Conservation (phyloP, 2,113 vertebrate species). For the Passer domesticus region DNA sequence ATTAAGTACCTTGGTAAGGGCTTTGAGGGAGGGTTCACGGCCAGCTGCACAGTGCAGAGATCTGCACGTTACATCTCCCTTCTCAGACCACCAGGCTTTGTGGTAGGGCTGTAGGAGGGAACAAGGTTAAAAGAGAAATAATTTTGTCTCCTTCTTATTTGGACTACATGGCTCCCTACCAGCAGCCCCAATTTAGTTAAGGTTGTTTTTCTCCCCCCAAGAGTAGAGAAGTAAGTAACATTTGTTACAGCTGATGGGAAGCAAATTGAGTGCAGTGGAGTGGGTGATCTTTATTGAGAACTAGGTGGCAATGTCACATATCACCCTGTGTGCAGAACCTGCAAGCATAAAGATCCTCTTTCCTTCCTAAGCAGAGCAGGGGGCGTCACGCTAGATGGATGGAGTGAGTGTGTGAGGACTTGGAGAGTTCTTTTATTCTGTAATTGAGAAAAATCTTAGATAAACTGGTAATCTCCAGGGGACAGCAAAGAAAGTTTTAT, state of each 20-base stretch:
- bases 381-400: background rate
- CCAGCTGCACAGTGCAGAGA: background rate
- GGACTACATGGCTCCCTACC: background rate
- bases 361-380: background rate
- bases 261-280: conserved; percentile 39
- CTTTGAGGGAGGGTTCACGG: background rate
- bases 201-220: background rate
- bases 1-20: background rate
- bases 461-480: conserved; percentile 11
- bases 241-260: conserved; percentile 34
- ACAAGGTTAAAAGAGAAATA: conserved; percentile 8
- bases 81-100: background rate
- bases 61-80: background rate
- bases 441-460: conserved; percentile 23
- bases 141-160: background rate
- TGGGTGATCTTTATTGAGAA: conserved; percentile 27
- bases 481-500: background rate
- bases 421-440: background rate
- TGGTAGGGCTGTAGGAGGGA: background rate
- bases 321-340: background rate
- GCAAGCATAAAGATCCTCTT: background rate
- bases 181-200: background rate
- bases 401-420: background rate
- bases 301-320: conserved; percentile 31
- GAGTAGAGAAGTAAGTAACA: background rate